A percentile compares a stretch with the other conserved stretches of the same genome.
Evolutionary conservation across 1,140 invertebrate species (phyloP).

Genomic region (Halesus radiatus): DNA sequence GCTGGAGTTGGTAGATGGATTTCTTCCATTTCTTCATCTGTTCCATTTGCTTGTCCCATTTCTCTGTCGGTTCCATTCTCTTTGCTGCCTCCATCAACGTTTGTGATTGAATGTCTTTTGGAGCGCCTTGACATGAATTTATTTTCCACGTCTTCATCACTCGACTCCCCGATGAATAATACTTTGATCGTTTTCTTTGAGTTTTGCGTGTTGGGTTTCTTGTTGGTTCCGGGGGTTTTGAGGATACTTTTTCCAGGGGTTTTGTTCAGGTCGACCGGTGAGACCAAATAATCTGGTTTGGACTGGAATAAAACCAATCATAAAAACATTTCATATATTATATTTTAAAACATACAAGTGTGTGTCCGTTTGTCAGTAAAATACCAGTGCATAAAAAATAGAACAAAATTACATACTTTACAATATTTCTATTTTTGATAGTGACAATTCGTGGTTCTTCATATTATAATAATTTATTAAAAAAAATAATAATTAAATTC

Average conservation of each 20-base stretch:
- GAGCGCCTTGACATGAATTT: not conserved
- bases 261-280: constrained; percentile 51
- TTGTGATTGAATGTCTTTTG: not conserved
- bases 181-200: constrained; percentile 47
- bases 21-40: not conserved
- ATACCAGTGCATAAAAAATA: not conserved
- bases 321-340: not conserved
- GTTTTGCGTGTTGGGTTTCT: constrained; percentile 19
- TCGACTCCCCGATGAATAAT: constrained; percentile 20
- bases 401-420: no score
- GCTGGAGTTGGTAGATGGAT: not conserved
- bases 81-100: no score
- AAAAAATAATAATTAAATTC: no score
- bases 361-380: not conserved
- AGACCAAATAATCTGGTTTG: not conserved
- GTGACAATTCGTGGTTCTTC: no score
- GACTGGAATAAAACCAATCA: constrained; percentile 4
- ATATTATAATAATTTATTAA: no score
- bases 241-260: constrained; percentile 55
- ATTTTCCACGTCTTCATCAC: constrained; percentile 6
- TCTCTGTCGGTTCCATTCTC: not conserved
- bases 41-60: not conserved
- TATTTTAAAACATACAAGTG: not conserved
- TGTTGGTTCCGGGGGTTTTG: constrained; percentile 44
- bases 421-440: no score